Percentiles rank a stretch among this genome's conserved stretches.
phyloP scores from a whole-genome alignment of 2,888 invertebrate species.

The Leptopilina drosophilae region DNA sequence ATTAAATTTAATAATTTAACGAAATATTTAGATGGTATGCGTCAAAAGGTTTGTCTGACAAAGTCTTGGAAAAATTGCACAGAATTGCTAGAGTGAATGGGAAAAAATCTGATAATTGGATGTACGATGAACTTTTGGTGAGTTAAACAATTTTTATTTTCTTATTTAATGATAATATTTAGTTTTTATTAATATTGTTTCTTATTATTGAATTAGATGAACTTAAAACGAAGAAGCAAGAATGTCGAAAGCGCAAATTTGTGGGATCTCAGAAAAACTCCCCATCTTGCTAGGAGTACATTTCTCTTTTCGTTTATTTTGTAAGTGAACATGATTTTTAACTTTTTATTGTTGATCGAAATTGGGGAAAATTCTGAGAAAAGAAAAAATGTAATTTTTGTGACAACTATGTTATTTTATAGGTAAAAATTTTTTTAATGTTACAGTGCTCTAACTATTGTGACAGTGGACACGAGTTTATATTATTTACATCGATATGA shows the following conservation, averaged over 20 bases:
- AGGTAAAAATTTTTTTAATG: too few species aligned
- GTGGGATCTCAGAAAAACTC: neutral
- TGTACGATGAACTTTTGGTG: conserved; percentile 76
- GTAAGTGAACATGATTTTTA: neutral
- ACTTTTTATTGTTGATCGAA: too few species aligned
- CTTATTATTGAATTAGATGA: neutral
- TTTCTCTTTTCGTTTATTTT: neutral
- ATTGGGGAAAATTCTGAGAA: too few species aligned
- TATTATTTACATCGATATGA: conserved; percentile 1
- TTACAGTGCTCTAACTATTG: neutral
- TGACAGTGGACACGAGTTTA: neutral
- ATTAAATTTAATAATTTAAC: too few species aligned
- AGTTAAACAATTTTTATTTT: conserved; percentile 50
- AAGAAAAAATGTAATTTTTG: too few species aligned
- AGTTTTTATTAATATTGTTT: too few species aligned
- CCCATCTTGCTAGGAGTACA: neutral
- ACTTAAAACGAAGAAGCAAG: neutral
- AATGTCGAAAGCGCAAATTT: neutral
- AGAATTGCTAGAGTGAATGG: conserved; percentile 78
- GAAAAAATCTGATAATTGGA: conserved; percentile 74
- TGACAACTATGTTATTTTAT: too few species aligned
- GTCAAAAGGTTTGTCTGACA: conserved; percentile 76
- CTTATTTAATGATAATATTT: too few species aligned
- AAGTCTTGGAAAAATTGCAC: conserved; percentile 77
- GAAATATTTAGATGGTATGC: conserved; percentile 76